A percentile compares a stretch with the other conserved stretches of the same genome.
These are phyloP conservation scores for Oreochromis niloticus DNA, from an alignment of 2,113 vertebrate species.

Conservation along the genomic window DNA sequence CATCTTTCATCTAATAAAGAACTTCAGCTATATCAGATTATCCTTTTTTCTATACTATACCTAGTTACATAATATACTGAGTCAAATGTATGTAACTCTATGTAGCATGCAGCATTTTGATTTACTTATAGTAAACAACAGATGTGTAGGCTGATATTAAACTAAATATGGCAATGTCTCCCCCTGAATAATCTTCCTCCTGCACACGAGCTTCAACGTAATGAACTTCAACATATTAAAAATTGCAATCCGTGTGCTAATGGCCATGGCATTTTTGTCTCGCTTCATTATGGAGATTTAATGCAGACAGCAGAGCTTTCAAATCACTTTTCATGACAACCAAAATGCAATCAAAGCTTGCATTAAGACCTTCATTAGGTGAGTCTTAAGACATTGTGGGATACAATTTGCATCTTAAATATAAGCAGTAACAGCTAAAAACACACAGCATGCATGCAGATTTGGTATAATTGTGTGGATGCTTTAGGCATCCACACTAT, in stretches of 20 bases:
- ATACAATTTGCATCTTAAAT: slow-evolving; percentile 57
- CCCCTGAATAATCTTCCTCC: slow-evolving; percentile 29
- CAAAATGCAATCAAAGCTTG: slow-evolving; percentile 55
- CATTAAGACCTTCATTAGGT: slow-evolving; percentile 50
- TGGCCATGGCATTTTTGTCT: slow-evolving; percentile 61
- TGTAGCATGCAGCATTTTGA: background rate
- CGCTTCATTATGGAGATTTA: slow-evolving; percentile 68
- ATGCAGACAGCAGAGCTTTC: slow-evolving; percentile 53
- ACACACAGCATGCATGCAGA: slow-evolving; percentile 34
- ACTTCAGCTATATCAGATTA: background rate
- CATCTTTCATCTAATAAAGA: background rate
- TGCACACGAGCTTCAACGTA: slow-evolving; percentile 32
- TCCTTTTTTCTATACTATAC: background rate
- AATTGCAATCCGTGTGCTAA: slow-evolving; percentile 61
- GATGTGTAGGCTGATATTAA: background rate
- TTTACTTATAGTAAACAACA: slow-evolving; percentile 21
- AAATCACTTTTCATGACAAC: slow-evolving; percentile 69
- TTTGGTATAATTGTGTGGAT: slow-evolving; percentile 54
- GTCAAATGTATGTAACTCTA: background rate
- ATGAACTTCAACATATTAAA: slow-evolving; percentile 59
- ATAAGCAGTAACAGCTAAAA: slow-evolving; percentile 25
- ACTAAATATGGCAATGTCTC: slow-evolving; percentile 17
- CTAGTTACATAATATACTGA: background rate
- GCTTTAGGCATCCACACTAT: too few relatives aligned
- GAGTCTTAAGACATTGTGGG: slow-evolving; percentile 33